phyloP scores from a whole-genome alignment of 2,113 vertebrate species.

The Puma concolor region DNA sequence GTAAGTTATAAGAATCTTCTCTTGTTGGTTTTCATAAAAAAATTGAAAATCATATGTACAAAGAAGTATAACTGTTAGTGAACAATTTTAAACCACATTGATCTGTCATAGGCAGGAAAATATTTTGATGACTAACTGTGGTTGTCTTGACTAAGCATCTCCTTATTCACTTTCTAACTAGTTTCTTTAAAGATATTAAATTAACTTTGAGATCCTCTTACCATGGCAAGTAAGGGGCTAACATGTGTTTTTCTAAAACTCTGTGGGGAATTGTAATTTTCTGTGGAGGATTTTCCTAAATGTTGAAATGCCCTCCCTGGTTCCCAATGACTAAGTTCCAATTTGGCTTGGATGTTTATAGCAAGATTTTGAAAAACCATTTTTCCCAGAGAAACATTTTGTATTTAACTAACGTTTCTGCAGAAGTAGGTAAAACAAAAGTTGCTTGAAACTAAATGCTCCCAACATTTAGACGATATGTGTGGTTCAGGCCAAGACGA shows the following conservation, averaged over 20 bases:
- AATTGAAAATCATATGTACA: slow-evolving; percentile 34
- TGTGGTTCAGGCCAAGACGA: neutral
- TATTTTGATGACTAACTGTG: slow-evolving; percentile 85
- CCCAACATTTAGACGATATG: neutral
- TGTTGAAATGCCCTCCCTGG: slow-evolving; percentile 71
- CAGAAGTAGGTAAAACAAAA: slow-evolving; percentile 9
- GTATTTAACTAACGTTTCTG: slow-evolving; percentile 14
- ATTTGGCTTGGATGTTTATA: slow-evolving; percentile 53
- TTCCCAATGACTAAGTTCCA: slow-evolving; percentile 64
- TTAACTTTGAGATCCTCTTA: slow-evolving; percentile 47
- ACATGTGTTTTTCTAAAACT: slow-evolving; percentile 72
- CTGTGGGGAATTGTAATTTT: slow-evolving; percentile 61
- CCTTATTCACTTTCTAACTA: slow-evolving; percentile 68
- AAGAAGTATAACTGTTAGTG: slow-evolving; percentile 54
- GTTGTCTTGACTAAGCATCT: slow-evolving; percentile 76
- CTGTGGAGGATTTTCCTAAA: slow-evolving; percentile 78
- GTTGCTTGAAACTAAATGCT: neutral
- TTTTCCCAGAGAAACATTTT: slow-evolving; percentile 61
- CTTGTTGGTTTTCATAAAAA: slow-evolving; percentile 50
- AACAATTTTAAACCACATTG: slow-evolving; percentile 77
- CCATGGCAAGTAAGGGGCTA: slow-evolving; percentile 55
- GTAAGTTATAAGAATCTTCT: slow-evolving; percentile 29
- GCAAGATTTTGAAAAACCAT: slow-evolving; percentile 43
- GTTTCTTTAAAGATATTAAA: slow-evolving; percentile 65
- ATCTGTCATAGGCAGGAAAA: slow-evolving; percentile 80